A percentile compares a stretch with the other conserved stretches of the same genome.
Conservation (phyloP, 2,113 vertebrate genomes). For the Tragelaphus scriptus region DNA sequence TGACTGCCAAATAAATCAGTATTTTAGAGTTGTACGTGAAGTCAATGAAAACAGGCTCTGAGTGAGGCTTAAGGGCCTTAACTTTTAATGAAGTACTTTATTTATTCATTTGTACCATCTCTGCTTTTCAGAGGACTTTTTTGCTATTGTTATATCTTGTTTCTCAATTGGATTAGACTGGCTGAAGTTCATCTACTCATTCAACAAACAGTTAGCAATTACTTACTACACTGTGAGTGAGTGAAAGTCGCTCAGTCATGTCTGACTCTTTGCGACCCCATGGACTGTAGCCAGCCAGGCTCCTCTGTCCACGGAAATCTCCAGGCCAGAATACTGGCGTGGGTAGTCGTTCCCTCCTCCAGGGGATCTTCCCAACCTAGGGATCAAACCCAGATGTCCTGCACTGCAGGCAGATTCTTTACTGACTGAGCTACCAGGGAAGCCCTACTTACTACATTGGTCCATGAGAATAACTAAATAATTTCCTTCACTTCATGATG, state of each 20-base stretch:
- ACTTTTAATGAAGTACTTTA: not conserved
- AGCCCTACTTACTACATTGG: not conserved
- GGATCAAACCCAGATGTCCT: not conserved
- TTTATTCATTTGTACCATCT: not conserved
- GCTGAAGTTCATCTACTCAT: not conserved
- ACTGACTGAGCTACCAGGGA: not conserved
- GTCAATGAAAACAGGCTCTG: not conserved
- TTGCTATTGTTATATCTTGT: not conserved
- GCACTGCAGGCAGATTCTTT: not conserved
- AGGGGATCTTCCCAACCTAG: not conserved
- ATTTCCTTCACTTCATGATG: not conserved
- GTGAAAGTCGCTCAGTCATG: not conserved
- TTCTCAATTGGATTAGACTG: not conserved
- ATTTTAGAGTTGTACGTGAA: not conserved
- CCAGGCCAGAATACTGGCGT: not conserved
- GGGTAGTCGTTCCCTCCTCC: not conserved
- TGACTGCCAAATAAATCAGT: not conserved
- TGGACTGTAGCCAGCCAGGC: not conserved
- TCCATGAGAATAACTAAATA: not conserved
- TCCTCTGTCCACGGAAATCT: not conserved
- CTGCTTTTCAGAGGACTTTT: not conserved
- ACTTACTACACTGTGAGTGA: not conserved
- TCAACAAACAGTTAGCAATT: not conserved
- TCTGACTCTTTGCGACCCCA: not conserved
- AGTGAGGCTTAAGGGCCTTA: not conserved